Evolutionary conservation across 2,888 invertebrate genomes (phyloP), one percentile per base, ranked within the genome.

Genomic region (Pyrocoelia pectoralis): DNA sequence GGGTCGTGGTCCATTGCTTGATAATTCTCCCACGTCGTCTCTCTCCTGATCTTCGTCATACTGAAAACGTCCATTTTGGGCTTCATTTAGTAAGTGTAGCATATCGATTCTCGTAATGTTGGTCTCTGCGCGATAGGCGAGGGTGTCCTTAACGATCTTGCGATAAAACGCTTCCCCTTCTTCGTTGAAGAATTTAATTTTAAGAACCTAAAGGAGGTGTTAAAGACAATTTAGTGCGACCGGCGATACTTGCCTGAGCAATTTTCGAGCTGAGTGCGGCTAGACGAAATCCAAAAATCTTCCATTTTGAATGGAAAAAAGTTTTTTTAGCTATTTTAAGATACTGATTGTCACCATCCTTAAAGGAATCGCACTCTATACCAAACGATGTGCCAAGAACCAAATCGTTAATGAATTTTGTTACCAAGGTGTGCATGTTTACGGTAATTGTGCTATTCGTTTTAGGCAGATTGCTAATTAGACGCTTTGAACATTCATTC

Each of bases 341-440:
- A 72, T 88, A 88, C 19, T 83, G 74, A 67, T 87, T 87, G 0
- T 85, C 72, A 6, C 75, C 78, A 0, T 87, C 80, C 2, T 76
- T 73, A 13, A 85, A 79, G 0, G 88, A 88, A 71, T 88, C 82
- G 1, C 86, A 83, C 66, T 84, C 80, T 1, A 85, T 70, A 0
- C 85, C 86, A 65, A 84, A 85, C 1, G 83, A 84, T 17, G 82
- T 80, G 0, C 83, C 80, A 0, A 85, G 86, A 52, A 86, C 85
- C 1, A 86, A 83, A 68, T 86, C 86, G 62, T 83, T 85, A 0
- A 83, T 77, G 62, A 80, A 84, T 12, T 84, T 77, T 1, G 82
- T 80, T 1, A 81, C 81, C 1, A 81, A 66, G 56, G 85, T 84
- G 62, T 81, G 83, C 59, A 80, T 72, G 29, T 85, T 84, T 0